phyloP scores from a whole-genome alignment of 2,888 invertebrate genomes.

The Epicampocera succincta region DNA sequence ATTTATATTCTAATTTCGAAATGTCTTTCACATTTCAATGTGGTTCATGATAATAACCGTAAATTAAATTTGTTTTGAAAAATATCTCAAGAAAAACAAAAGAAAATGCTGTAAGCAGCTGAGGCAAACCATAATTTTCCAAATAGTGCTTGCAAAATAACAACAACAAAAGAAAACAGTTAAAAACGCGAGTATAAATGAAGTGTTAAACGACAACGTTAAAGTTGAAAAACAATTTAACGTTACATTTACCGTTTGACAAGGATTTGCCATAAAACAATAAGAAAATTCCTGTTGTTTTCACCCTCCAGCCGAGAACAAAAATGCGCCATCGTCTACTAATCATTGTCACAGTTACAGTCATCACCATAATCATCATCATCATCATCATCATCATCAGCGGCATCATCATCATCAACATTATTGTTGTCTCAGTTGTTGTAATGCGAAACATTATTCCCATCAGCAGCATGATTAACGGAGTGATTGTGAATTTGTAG shows the following conservation, averaged over 20 bases:
- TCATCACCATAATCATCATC: slow-evolving; percentile 11
- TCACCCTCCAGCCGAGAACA: slow-evolving; percentile 28
- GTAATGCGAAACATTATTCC: slow-evolving; percentile 27
- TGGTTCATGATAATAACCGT: slow-evolving; percentile 19
- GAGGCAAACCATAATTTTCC: slow-evolving; percentile 41
- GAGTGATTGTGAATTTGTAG: slow-evolving; percentile 16
- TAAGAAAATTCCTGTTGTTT: slow-evolving; percentile 62
- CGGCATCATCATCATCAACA: neutral
- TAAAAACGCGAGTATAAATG: slow-evolving; percentile 63
- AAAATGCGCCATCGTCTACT: slow-evolving; percentile 47
- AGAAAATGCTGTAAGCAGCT: neutral
- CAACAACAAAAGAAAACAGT: slow-evolving; percentile 8
- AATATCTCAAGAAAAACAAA: slow-evolving; percentile 20
- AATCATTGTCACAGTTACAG: slow-evolving; percentile 52
- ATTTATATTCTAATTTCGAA: slow-evolving; percentile 16
- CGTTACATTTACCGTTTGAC: slow-evolving; percentile 66
- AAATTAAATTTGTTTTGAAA: slow-evolving; percentile 49
- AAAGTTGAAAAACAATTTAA: slow-evolving; percentile 67
- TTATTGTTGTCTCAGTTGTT: slow-evolving; percentile 12
- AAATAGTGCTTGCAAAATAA: slow-evolving; percentile 43
- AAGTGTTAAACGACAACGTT: slow-evolving; percentile 64
- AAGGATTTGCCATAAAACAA: slow-evolving; percentile 65
- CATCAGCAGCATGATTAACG: slow-evolving; percentile 29
- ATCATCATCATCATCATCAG: slow-evolving; percentile 2
- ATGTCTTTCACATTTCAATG: slow-evolving; percentile 12